These are phyloP conservation scores for Scrobipalpa costella DNA, from an alignment of 2,888 invertebrate genomes.

Conservation along the genomic window DNA sequence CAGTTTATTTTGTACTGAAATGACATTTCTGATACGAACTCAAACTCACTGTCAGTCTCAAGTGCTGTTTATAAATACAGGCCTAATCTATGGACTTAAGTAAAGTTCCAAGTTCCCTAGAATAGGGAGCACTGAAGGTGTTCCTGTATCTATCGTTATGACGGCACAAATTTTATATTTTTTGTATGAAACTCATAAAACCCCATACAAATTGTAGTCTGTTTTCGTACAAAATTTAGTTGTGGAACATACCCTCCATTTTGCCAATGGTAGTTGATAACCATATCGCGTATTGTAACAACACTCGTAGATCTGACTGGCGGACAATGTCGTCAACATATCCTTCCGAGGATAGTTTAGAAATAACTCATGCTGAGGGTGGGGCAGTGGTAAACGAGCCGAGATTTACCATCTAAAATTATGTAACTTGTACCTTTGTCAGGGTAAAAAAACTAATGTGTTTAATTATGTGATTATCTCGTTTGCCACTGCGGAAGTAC, in stretches of 20 bases:
- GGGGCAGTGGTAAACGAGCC: conserved; percentile 8
- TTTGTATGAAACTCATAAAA: conserved; percentile 13
- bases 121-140: background rate
- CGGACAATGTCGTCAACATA: conserved; percentile 13
- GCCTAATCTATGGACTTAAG: background rate
- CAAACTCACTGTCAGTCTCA: too few relatives aligned
- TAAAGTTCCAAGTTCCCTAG: background rate
- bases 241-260: background rate
- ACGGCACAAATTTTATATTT: conserved; percentile 19
- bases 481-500: conserved; percentile 17
- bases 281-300: conserved; percentile 6
- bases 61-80: too few relatives aligned
- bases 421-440: background rate
- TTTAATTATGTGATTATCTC: background rate
- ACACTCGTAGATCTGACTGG: conserved; percentile 20
- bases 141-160: background rate
- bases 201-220: background rate
- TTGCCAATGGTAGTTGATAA: conserved; percentile 12
- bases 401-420: background rate
- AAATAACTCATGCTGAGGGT: conserved; percentile 21
- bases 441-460: background rate
- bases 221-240: background rate
- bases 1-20: too few relatives aligned
- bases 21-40: too few relatives aligned
- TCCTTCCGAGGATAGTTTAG: background rate